Conservation (phyloP, 1,140 invertebrate species). For the Aphis gossypii region DNA sequence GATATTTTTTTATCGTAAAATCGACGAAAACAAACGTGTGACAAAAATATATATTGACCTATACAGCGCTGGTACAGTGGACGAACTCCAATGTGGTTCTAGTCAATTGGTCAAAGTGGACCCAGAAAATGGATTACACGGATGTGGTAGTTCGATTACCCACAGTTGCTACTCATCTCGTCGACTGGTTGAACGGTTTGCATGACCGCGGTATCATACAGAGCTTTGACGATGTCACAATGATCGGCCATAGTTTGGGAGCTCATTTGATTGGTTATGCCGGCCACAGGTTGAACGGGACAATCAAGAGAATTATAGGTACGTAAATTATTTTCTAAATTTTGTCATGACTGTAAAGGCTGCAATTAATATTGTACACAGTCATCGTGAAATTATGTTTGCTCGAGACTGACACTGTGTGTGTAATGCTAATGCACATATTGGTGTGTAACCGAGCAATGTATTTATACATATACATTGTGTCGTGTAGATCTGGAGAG, state of each 20-base stretch:
- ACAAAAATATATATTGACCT: not conserved
- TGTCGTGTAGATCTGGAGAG: not conserved
- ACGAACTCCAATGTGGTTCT: slow-evolving; percentile 23
- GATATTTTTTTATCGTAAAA: not conserved
- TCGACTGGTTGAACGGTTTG: not conserved
- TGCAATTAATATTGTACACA: not conserved
- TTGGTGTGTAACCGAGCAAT: not conserved
- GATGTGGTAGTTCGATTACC: not conserved
- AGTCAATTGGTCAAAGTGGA: slow-evolving; percentile 44
- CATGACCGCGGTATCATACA: not conserved
- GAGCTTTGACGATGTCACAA: slow-evolving; percentile 15
- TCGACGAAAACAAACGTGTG: not conserved
- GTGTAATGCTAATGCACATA: too few relatives aligned
- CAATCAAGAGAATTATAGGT: slow-evolving; percentile 32
- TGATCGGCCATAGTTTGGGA: slow-evolving; percentile 79
- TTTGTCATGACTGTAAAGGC: not conserved
- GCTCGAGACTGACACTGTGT: not conserved
- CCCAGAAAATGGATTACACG: not conserved
- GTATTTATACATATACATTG: not conserved
- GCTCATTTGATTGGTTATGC: slow-evolving; percentile 80
- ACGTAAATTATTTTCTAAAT: not conserved
- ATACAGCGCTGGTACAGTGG: not conserved
- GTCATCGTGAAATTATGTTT: not conserved
- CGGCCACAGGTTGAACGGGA: slow-evolving; percentile 64
- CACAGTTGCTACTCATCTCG: not conserved